Percentiles rank a stretch among this genome's conserved stretches.
Evolutionary conservation across 1,140 invertebrate genomes (phyloP).

Genomic region (Brachionus plicatilis): DNA sequence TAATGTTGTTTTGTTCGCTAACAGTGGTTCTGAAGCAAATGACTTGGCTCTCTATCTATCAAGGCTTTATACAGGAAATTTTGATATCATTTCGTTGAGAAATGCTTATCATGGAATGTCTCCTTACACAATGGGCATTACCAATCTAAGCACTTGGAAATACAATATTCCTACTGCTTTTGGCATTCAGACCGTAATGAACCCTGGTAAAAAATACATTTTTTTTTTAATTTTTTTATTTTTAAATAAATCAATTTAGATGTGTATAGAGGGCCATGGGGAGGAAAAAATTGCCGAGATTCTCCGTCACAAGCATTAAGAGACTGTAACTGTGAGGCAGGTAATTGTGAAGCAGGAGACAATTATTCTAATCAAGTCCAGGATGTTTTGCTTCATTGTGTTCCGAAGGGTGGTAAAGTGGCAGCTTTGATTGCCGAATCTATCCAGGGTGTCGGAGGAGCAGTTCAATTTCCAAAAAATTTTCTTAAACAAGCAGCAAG

Average conservation of each 20-base stretch:
- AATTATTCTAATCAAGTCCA: conserved; percentile 76
- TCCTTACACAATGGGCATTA: conserved; percentile 72
- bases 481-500: conserved; percentile 77
- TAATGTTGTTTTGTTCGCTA: conserved; percentile 80
- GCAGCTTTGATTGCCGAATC: conserved; percentile 88
- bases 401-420: conserved; percentile 66
- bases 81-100: conserved; percentile 73
- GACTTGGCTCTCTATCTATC: conserved; percentile 84
- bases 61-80: conserved; percentile 72
- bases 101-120: conserved; percentile 68
- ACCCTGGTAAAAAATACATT: conserved; percentile 60
- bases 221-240: not conserved
- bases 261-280: conserved; percentile 79
- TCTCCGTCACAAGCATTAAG: conserved; percentile 69
- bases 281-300: conserved; percentile 76
- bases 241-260: conserved; percentile 57
- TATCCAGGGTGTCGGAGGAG: conserved; percentile 85
- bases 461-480: conserved; percentile 81
- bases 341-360: conserved; percentile 67
- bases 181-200: conserved; percentile 78
- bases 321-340: conserved; percentile 63
- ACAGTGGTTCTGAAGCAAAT: conserved; percentile 94
- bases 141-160: conserved; percentile 72
- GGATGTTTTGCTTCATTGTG: conserved; percentile 68
- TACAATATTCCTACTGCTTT: conserved; percentile 68